A percentile compares a stretch with the other conserved stretches of the same genome.
These are phyloP conservation scores for Muschampia plurimacula DNA, from an alignment of 2,888 invertebrate species.

Conservation along the genomic window DNA sequence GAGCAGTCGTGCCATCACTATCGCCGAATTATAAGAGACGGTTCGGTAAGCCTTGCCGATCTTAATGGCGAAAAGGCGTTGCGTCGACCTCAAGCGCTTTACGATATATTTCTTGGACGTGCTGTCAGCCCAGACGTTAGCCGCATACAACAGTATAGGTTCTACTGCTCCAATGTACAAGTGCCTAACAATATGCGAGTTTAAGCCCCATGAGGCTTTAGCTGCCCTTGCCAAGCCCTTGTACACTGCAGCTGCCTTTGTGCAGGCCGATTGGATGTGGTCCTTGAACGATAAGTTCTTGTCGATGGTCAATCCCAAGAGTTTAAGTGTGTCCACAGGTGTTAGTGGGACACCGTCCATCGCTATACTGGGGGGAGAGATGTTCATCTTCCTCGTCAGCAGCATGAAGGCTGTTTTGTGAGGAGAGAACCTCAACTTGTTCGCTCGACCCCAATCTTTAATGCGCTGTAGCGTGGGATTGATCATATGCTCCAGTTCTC, in stretches of 20 bases:
- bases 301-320: not conserved
- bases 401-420: not conserved
- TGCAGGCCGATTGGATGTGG: no score
- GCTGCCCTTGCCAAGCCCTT: not conserved
- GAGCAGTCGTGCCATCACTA: not conserved
- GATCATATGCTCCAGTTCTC: not conserved
- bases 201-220: not conserved
- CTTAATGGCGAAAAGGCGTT: no score
- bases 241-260: not conserved
- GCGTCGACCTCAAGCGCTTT: not conserved
- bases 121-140: not conserved
- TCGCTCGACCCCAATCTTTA: not conserved
- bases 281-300: no score
- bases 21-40: not conserved
- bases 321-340: not conserved
- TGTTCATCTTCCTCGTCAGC: not conserved
- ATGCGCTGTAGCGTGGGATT: not conserved
- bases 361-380: not conserved
- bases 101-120: not conserved
- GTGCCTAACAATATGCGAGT: not conserved
- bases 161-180: conserved; percentile 1
- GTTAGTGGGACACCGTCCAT: not conserved
- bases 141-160: not conserved
- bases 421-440: conserved; percentile 6
- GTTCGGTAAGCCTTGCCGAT: conserved; percentile 6